phyloP scores from a whole-genome alignment of 2,888 invertebrate genomes.

The Callyntrura sp. region DNA sequence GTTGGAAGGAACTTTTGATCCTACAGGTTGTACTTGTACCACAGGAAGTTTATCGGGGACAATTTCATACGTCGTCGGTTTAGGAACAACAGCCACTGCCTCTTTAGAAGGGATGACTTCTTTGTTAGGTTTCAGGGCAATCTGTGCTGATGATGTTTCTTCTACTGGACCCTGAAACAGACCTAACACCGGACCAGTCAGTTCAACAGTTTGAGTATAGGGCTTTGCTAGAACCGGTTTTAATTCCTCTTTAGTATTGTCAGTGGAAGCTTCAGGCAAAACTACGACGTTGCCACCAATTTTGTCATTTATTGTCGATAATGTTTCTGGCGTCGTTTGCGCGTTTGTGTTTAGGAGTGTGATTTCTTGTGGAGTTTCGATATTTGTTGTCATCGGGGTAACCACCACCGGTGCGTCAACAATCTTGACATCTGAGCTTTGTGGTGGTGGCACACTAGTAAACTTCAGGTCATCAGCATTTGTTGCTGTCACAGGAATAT shows the following conservation, averaged over 20 bases:
- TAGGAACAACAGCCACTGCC: not conserved
- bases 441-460: too few species aligned
- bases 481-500: not conserved
- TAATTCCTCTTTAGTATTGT: too few species aligned
- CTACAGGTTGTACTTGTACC: constrained; percentile 1
- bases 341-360: too few species aligned
- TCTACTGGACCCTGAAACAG: not conserved
- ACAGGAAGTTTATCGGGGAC: not conserved
- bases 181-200: not conserved
- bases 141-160: not conserved
- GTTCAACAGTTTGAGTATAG: not conserved
- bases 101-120: not conserved
- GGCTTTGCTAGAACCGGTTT: not conserved
- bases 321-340: too few species aligned
- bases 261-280: too few species aligned
- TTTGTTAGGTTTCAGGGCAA: not conserved
- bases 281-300: too few species aligned
- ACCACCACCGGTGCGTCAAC: too few species aligned
- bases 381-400: too few species aligned
- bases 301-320: too few species aligned
- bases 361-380: too few species aligned
- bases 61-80: not conserved
- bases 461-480: too few species aligned
- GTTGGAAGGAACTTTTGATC: not conserved
- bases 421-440: too few species aligned